phyloP scores from a whole-genome alignment of 2,113 vertebrate genomes.

The Phalacrocorax pelagicus region DNA sequence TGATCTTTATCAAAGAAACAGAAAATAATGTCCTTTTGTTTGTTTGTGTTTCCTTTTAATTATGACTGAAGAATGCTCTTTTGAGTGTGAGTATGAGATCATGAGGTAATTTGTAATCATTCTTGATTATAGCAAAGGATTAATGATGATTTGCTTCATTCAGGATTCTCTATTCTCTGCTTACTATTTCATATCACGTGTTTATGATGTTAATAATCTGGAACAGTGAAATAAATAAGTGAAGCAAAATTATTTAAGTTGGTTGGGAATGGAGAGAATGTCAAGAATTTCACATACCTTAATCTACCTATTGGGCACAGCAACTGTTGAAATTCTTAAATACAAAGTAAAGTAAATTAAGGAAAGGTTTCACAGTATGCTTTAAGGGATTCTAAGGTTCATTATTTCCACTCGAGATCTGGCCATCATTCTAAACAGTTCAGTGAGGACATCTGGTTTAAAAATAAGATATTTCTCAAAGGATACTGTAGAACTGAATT shows the following conservation, averaged over 20 bases:
- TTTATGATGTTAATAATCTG: neutral
- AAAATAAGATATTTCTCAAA: neutral
- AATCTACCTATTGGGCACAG: neutral
- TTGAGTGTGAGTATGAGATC: neutral
- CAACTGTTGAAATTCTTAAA: neutral
- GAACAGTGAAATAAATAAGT: neutral
- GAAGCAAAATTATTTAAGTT: neutral
- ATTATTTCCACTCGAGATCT: neutral
- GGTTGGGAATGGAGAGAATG: slow-evolving; percentile 8
- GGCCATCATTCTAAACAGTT: neutral
- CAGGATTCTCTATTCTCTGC: neutral
- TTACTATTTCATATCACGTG: neutral
- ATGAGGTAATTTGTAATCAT: neutral
- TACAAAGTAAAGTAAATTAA: neutral
- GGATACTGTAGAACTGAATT: neutral
- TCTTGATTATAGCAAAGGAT: neutral
- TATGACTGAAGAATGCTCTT: neutral
- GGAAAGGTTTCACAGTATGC: neutral
- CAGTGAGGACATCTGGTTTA: neutral
- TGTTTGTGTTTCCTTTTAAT: neutral
- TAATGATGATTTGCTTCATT: neutral
- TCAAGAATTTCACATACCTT: neutral
- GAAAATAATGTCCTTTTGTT: neutral
- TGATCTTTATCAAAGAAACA: neutral
- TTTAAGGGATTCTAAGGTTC: neutral